A percentile compares a stretch with the other conserved stretches of the same genome.
phyloP scores from a whole-genome alignment of 2,113 vertebrate species.

The Pelecanus crispus region DNA sequence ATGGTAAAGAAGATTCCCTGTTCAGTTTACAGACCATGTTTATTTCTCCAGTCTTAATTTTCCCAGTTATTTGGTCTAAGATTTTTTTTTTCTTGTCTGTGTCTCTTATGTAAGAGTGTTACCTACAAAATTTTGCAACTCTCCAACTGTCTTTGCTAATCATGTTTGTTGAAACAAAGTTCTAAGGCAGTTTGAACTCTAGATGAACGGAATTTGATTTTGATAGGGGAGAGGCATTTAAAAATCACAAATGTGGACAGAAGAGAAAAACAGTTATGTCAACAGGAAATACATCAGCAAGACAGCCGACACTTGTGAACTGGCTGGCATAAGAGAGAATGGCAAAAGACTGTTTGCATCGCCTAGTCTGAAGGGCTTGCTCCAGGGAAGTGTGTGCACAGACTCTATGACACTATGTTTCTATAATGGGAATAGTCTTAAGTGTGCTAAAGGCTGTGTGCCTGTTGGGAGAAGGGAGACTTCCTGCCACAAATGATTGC shows the following conservation, averaged over 20 bases:
- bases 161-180: background rate
- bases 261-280: background rate
- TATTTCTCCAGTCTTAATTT: background rate
- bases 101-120: background rate
- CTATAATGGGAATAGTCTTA: background rate
- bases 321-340: background rate
- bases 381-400: background rate
- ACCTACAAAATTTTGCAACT: background rate
- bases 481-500: background rate
- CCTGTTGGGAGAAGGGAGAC: background rate
- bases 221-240: background rate
- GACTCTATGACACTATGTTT: background rate
- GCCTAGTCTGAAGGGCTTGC: background rate
- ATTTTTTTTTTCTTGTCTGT: background rate
- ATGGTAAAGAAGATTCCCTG: background rate
- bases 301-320: background rate
- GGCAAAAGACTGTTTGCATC: background rate
- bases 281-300: background rate
- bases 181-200: background rate
- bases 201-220: background rate
- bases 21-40: background rate
- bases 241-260: background rate
- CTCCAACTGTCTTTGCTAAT: background rate
- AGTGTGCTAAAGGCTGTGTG: background rate
- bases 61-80: background rate